A percentile compares a stretch with the other conserved stretches of the same genome.
Conservation (phyloP, 1,140 invertebrate genomes). For the Bombus fervidus region DNA sequence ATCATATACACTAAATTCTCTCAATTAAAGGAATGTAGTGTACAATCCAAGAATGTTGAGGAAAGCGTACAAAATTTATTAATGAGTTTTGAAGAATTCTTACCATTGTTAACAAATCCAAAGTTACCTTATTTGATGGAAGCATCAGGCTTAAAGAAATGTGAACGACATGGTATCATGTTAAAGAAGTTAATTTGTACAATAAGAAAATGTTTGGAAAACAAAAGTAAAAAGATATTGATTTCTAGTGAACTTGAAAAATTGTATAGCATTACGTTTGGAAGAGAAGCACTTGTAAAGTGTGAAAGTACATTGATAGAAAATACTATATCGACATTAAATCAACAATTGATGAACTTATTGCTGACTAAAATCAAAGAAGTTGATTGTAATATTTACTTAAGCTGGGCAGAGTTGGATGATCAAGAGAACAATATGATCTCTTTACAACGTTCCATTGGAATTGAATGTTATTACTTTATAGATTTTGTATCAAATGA, state of each 20-base stretch:
- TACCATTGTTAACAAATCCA: slow-evolving; percentile 57
- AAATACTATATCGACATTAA: slow-evolving; percentile 53
- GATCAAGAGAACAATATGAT: slow-evolving; percentile 68
- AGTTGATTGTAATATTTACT: slow-evolving; percentile 72
- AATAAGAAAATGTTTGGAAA: slow-evolving; percentile 57
- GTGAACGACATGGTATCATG: slow-evolving; percentile 67
- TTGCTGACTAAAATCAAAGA: slow-evolving; percentile 72
- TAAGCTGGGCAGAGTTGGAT: slow-evolving; percentile 75
- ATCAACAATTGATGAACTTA: slow-evolving; percentile 64
- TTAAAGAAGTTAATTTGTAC: slow-evolving; percentile 71
- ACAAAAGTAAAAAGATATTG: slow-evolving; percentile 6
- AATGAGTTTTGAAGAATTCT: slow-evolving; percentile 66
- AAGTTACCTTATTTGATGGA: slow-evolving; percentile 59
- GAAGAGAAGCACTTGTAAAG: slow-evolving; percentile 47
- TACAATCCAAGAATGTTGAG: slow-evolving; percentile 57
- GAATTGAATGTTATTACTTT: slow-evolving; percentile 72
- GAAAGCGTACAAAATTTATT: slow-evolving; percentile 58
- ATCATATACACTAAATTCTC: slow-evolving; percentile 70
- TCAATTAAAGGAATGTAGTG: slow-evolving; percentile 51
- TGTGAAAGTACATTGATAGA: slow-evolving; percentile 42
- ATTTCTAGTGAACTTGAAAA: slow-evolving; percentile 55
- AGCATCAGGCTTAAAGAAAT: slow-evolving; percentile 45
- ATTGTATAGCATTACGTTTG: slow-evolving; percentile 75
- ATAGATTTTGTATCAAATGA: slow-evolving; percentile 63
- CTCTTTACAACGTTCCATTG: slow-evolving; percentile 74